phyloP scores from a whole-genome alignment of 2,888 invertebrate species.

The Ophion ventricosus region DNA sequence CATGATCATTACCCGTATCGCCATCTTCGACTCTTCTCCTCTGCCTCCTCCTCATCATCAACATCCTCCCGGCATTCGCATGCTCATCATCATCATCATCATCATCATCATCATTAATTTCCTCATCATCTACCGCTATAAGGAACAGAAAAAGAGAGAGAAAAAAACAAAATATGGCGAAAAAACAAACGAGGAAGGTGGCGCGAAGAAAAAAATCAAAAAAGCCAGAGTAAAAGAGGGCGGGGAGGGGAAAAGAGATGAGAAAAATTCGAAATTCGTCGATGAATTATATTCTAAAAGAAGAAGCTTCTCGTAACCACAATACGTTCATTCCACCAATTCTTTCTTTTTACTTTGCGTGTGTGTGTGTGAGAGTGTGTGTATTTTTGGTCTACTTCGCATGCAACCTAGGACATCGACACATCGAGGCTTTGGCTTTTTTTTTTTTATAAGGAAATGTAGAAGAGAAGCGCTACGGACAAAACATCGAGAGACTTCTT shows the following conservation, averaged over 20 bases:
- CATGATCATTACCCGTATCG: conserved; percentile 50
- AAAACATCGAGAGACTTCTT: conserved; percentile 44
- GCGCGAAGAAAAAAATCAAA: conserved; percentile 57
- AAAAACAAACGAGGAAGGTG: conserved; percentile 70
- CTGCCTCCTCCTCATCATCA: conserved; percentile 59
- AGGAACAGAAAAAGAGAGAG: conserved; percentile 83
- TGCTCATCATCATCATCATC: conserved; percentile 78
- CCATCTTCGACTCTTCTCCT: conserved; percentile 78
- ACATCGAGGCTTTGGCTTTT: background rate
- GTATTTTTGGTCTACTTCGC: background rate
- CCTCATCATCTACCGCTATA: conserved; percentile 78
- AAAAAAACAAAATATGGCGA: conserved; percentile 76
- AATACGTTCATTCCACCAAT: background rate
- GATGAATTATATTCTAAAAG: background rate
- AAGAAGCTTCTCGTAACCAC: background rate
- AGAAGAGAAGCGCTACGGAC: conserved; percentile 16
- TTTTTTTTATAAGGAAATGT: background rate
- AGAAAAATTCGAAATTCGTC: conserved; percentile 6
- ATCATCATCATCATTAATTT: conserved; percentile 81
- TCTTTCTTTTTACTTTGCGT: background rate
- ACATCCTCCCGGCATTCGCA: conserved; percentile 80
- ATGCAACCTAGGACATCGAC: background rate
- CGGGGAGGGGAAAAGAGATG: background rate
- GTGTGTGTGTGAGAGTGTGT: background rate
- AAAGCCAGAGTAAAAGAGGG: conserved; percentile 34